Evolutionary conservation across 2,113 vertebrate species (phyloP), one percentile per base, ranked within the genome.

Genomic region (Mola mola): DNA sequence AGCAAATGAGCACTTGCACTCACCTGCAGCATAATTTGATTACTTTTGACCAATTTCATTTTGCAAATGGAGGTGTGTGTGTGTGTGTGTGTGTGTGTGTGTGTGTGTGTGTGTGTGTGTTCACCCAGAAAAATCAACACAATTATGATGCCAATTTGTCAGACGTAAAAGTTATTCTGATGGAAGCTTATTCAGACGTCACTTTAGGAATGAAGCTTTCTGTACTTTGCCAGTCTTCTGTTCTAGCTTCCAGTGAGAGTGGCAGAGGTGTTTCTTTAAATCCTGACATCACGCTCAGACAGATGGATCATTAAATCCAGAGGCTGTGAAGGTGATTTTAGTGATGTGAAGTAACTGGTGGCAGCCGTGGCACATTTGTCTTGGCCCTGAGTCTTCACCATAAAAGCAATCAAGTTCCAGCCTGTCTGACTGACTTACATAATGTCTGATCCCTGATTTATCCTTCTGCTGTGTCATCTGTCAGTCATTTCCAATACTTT

Each of bases 21-120:
- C 88, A 88, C 88, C 84, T 89, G 88, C 65, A 70, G 73, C 17
- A 26, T 85, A 46, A 84, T 84, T 86, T 80, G 64, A 88, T 88
- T 89, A 87, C 67, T 77, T 81, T 83, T 87, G 84, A 82, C 50
- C 77, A 81, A 83, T 84, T 87, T 79, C 57, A 82, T 84, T 82
- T 81, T 37, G 68, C 73, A 78, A 77, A 85, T 68, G 67, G 75
- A 81, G 69, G 74, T 22, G 66, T 50, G 73, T 52, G 43, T 11
- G 36, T 36, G 10, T 15, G 33, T 15, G 12, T 36, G 33, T 31
- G 21, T n/a, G 22, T 26, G 12, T 24, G n/a, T 43, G 21, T n/a
- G 22, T 26, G 12, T 24, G n/a, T 43, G 21, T n/a, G 22, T 26
- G 12, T 24, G 21, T n/a, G 22, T 26, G 12, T 24, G n/a, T 43